Evolutionary conservation across 2,888 invertebrate species (phyloP), one percentile per base, ranked within the genome.

Genomic region (Ceriagrion tenellum): DNA sequence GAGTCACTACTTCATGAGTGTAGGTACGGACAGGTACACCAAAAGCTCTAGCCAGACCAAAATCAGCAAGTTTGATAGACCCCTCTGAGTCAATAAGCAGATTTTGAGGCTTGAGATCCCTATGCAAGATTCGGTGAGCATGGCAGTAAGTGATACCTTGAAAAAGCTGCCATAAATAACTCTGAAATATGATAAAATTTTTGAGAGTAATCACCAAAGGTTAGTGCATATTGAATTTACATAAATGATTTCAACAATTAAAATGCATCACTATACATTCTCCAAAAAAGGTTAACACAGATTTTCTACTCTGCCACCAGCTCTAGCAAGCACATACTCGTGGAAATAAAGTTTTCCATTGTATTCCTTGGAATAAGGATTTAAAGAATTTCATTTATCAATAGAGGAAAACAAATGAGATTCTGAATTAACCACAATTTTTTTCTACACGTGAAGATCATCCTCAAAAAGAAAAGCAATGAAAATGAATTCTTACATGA

Each of bases 101-200:
- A 97, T 99, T 99, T 97, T 99, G 99, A 55, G 99, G 99, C 97
- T 99, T 99, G 95, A 99, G 97, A 97, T 99, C 99, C 96, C 99
- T 98, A 97, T 99, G 99, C 95, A 99, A 97, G 96, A 99, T 98
- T 96, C 99, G 97, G 96, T 98, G 98, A 13, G 98, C 98, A 97
- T 99, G 99, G 96, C 99, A 99, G 97, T 98, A 99, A 10, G 98
- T 98, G 95, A 99, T 98, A 0, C 99, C 99, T 96, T 98, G 98
- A 95, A 98, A 97, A 96, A 99, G 98, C 97, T 99, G 99, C 96
- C 98, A 98, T 97, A 99, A 97, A 97, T 99, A 99, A 97, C 98
- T 98, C 97, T 97, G 96, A 95, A 96, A 96, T 30, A 95, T 95
- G 23, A 95, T 95, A 95, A 95, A 74, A 95, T 1, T 47, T 20